A percentile compares a stretch with the other conserved stretches of the same genome.
Evolutionary conservation across 2,797 vertebrate genomes (phyloP).

Genomic region (Hydrolagus colliei): DNA sequence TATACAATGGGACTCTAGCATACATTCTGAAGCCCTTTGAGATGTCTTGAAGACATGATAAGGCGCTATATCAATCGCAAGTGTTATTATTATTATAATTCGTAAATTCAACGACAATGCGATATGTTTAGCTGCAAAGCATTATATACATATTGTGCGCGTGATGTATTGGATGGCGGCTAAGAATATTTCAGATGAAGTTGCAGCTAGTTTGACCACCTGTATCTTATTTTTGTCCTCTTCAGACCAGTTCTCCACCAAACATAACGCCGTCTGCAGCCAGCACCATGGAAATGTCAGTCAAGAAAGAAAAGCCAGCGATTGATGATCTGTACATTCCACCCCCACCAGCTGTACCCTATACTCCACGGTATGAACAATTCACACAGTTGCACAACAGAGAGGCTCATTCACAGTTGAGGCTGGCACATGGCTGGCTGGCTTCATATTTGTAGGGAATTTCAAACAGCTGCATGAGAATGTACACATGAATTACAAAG

Average conservation of each 20-base stretch:
- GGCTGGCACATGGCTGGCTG: constrained; percentile 19
- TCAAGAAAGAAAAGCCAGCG: constrained; percentile 68
- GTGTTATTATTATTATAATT: no score
- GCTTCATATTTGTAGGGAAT: not conserved
- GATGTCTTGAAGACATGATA: no score
- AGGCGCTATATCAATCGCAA: no score
- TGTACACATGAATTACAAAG: not conserved
- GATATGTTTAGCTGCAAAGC: no score
- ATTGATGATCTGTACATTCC: constrained; percentile 81
- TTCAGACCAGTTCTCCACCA: constrained; percentile 54
- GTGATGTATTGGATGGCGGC: no score
- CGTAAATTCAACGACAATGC: no score
- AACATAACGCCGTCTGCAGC: constrained; percentile 54
- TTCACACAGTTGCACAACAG: not conserved
- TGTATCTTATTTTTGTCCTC: constrained; percentile 37
- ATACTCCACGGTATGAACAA: constrained; percentile 68
- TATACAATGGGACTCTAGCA: no score
- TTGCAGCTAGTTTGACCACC: no score
- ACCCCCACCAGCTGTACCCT: constrained; percentile 74
- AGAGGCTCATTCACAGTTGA: not conserved
- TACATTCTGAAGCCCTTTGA: no score
- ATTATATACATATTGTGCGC: no score
- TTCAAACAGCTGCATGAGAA: constrained; percentile 31
- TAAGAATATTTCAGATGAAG: no score
- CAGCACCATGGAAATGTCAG: constrained; percentile 53